phyloP scores from a whole-genome alignment of 1,140 invertebrate genomes.

The Trachymyrmex septentrionalis region DNA sequence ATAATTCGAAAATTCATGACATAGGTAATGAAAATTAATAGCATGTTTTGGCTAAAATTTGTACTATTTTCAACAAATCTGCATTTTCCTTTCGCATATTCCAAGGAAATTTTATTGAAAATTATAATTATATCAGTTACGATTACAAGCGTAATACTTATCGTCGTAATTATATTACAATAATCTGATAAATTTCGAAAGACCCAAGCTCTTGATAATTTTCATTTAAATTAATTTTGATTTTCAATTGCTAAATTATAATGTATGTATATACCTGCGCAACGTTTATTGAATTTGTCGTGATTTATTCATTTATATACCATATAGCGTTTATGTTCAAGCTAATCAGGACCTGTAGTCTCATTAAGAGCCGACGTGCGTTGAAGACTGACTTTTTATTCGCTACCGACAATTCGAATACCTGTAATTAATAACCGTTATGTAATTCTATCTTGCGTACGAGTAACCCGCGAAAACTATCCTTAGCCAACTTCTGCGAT shows the following conservation, averaged over 20 bases:
- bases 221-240: background rate
- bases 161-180: background rate
- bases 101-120: too few relatives aligned
- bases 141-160: background rate
- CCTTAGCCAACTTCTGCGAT: slow-evolving; percentile 33
- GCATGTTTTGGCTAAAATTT: too few relatives aligned
- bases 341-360: slow-evolving; percentile 11
- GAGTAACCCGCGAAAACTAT: slow-evolving; percentile 34
- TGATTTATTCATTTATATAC: slow-evolving; percentile 31
- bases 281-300: background rate
- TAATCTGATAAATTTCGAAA: background rate
- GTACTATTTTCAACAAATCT: too few relatives aligned
- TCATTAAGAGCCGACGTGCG: background rate
- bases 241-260: slow-evolving; percentile 1
- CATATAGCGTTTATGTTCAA: slow-evolving; percentile 6
- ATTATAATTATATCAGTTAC: background rate
- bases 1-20: too few relatives aligned
- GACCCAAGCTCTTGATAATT: background rate
- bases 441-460: slow-evolving; percentile 9
- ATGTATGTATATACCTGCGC: background rate
- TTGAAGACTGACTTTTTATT: slow-evolving; percentile 38
- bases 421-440: slow-evolving; percentile 42
- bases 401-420: slow-evolving; percentile 19
- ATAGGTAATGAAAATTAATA: too few relatives aligned
- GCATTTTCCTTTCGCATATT: too few relatives aligned